Evolutionary conservation across 1,140 invertebrate genomes (phyloP).

Genomic region (Campoletis sonorensis): DNA sequence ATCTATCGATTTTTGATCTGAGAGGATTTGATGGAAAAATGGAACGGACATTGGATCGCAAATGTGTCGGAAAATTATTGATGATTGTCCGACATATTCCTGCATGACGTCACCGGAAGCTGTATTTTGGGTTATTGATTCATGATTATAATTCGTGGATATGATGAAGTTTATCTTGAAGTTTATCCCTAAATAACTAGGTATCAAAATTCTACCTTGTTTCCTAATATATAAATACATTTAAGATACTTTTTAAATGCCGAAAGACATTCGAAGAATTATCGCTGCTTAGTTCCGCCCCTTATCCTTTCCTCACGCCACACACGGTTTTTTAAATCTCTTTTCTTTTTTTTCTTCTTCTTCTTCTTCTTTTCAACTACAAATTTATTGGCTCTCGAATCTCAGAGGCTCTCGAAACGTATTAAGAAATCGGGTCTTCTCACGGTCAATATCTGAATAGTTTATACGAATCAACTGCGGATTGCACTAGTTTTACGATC

Average conservation of each 20-base stretch:
- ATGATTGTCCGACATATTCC: no score
- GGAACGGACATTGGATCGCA: no score
- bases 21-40: no score
- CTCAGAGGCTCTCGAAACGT: neutral
- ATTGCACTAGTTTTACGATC: conserved; percentile 15
- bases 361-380: conserved; percentile 4
- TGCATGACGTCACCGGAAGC: no score
- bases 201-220: no score
- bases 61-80: no score
- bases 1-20: no score
- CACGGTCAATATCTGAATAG: conserved; percentile 17
- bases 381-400: conserved; percentile 44
- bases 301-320: neutral
- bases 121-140: no score
- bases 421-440: conserved; percentile 18
- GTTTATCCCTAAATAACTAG: no score
- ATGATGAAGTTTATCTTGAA: no score
- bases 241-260: conserved; percentile 39
- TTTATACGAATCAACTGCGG: conserved; percentile 5
- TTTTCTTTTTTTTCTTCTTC: no score
- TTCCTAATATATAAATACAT: neutral
- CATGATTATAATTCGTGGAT: no score
- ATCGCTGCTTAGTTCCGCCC: conserved; percentile 38
- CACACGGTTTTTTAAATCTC: conserved; percentile 19
- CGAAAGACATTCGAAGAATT: conserved; percentile 38